Conservation (phyloP, 1,140 invertebrate species). For the Protaetia brevitarsis region DNA sequence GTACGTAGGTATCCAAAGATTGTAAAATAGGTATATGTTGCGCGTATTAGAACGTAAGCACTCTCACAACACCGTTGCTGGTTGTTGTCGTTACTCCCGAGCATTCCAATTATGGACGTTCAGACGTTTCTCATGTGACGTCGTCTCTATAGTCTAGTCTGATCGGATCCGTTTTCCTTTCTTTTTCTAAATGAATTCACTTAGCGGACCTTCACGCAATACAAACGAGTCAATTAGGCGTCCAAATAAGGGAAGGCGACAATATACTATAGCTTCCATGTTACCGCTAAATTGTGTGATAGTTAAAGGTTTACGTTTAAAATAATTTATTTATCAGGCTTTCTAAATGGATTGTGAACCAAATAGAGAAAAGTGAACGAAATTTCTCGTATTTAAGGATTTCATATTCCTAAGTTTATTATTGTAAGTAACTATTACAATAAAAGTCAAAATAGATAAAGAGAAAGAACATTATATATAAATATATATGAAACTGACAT, state of each 20-base stretch:
- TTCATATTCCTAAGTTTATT: no score
- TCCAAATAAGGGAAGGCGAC: constrained; percentile 14
- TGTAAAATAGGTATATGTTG: background rate
- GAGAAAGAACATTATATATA: no score
- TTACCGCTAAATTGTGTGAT: no score
- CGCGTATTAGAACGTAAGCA: background rate
- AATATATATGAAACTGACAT: no score
- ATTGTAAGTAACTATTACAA: no score
- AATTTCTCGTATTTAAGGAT: no score
- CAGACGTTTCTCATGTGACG: background rate
- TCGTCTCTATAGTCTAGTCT: background rate
- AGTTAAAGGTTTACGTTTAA: no score
- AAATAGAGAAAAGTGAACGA: no score
- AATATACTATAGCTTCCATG: no score
- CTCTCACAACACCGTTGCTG: background rate
- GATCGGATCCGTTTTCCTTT: constrained; percentile 9
- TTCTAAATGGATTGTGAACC: no score
- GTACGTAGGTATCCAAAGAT: background rate
- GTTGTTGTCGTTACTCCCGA: constrained; percentile 15
- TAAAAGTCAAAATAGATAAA: no score
- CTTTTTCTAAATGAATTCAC: constrained; percentile 1
- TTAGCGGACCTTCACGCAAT: background rate
- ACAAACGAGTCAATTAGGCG: constrained; percentile 13
- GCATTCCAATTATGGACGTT: background rate
- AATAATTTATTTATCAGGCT: no score